Conservation (phyloP, 2,113 vertebrate species). For the Myotis davidii region DNA sequence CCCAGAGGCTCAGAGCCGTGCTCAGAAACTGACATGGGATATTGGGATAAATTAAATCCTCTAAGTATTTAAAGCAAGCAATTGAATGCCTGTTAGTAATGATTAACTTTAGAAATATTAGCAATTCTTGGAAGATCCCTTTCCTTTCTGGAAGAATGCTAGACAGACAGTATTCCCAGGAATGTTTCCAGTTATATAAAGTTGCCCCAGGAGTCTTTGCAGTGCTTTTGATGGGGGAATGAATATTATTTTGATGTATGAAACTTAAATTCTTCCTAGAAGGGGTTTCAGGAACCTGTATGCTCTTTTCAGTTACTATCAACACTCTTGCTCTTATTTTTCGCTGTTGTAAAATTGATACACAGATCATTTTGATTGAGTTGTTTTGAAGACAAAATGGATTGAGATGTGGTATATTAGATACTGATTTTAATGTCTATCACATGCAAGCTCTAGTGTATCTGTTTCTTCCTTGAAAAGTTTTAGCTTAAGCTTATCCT, state of each 20-base stretch:
- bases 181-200: slow-evolving; percentile 27
- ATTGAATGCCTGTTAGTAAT: slow-evolving; percentile 30
- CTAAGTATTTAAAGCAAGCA: slow-evolving; percentile 55
- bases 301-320: background rate
- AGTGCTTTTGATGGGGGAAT: background rate
- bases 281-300: background rate
- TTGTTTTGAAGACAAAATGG: background rate
- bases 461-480: background rate
- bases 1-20: background rate
- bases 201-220: background rate
- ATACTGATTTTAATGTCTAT: background rate
- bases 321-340: background rate
- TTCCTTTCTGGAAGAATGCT: slow-evolving; percentile 44
- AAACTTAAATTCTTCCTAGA: slow-evolving; percentile 33
- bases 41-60: slow-evolving; percentile 16
- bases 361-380: background rate
- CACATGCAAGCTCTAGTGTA: background rate
- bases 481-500: background rate
- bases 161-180: slow-evolving; percentile 30
- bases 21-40: background rate
- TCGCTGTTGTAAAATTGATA: background rate
- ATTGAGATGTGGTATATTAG: background rate
- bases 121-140: background rate
- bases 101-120: slow-evolving; percentile 69
- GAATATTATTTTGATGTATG: background rate